Percentiles rank a stretch among this genome's conserved stretches.
Conservation (phyloP, 2,113 vertebrate genomes). For the Sylvietta virens region DNA sequence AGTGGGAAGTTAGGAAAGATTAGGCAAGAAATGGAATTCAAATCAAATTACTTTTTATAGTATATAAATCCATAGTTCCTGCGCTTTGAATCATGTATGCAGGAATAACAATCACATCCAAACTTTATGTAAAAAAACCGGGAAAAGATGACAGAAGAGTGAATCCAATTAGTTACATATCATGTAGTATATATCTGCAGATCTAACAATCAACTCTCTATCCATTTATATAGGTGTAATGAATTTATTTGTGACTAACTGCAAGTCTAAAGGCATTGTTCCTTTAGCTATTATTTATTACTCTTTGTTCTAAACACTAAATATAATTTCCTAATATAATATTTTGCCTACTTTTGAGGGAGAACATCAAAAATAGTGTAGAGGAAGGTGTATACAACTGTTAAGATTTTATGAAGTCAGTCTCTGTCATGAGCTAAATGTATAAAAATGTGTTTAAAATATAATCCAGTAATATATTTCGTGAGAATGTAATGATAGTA, state of each 20-base stretch:
- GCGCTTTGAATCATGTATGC: background rate
- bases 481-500: background rate
- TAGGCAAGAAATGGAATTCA: background rate
- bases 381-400: background rate
- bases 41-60: background rate
- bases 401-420: background rate
- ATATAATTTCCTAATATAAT: background rate
- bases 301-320: background rate
- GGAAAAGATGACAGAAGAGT: background rate
- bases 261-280: background rate
- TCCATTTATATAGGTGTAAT: background rate
- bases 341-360: background rate
- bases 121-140: background rate
- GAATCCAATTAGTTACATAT: background rate
- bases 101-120: background rate
- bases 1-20: background rate
- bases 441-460: background rate
- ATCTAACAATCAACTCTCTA: background rate
- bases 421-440: background rate
- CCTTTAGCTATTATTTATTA: background rate
- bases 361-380: background rate
- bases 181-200: background rate
- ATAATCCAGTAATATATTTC: background rate
- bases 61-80: background rate
- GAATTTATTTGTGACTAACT: background rate